phyloP scores from a whole-genome alignment of 2,113 vertebrate species.

The Saccopteryx bilineata region DNA sequence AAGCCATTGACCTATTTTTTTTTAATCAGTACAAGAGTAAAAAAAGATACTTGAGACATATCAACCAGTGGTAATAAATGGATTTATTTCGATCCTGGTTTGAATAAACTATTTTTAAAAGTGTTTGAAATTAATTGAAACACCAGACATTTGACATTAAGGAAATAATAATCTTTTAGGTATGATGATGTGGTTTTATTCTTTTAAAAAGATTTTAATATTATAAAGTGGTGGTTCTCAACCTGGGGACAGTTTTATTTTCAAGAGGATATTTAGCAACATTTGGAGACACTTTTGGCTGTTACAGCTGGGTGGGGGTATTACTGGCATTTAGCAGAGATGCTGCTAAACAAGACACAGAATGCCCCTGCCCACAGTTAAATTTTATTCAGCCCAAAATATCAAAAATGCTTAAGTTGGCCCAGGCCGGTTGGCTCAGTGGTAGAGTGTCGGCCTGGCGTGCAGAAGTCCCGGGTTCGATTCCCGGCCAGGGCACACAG shows the following conservation, averaged over 20 bases:
- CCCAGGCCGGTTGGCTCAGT: no score
- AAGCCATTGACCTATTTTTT: not conserved
- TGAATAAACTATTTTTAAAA: not conserved
- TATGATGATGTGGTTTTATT: not conserved
- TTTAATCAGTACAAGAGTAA: slow-evolving; percentile 18
- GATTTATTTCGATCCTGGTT: slow-evolving; percentile 44
- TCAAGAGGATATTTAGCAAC: not conserved
- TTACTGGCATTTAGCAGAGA: not conserved
- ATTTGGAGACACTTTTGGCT: not conserved
- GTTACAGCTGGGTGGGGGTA: not conserved
- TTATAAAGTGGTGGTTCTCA: slow-evolving; percentile 7
- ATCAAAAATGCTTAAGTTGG: not conserved
- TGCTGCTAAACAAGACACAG: not conserved
- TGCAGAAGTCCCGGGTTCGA: no score
- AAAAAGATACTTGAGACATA: not conserved
- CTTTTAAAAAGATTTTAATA: not conserved
- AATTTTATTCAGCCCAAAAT: not conserved
- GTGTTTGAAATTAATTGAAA: slow-evolving; percentile 20
- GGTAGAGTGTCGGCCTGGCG: no score
- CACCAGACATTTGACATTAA: slow-evolving; percentile 29
- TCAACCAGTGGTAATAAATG: not conserved
- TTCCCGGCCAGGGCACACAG: no score
- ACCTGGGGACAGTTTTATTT: not conserved
- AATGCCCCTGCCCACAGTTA: not conserved
- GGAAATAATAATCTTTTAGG: slow-evolving; percentile 7